Percentiles rank a stretch among this genome's conserved stretches.
phyloP scores from a whole-genome alignment of 1,140 invertebrate genomes.

The Melanaphis sacchari region DNA sequence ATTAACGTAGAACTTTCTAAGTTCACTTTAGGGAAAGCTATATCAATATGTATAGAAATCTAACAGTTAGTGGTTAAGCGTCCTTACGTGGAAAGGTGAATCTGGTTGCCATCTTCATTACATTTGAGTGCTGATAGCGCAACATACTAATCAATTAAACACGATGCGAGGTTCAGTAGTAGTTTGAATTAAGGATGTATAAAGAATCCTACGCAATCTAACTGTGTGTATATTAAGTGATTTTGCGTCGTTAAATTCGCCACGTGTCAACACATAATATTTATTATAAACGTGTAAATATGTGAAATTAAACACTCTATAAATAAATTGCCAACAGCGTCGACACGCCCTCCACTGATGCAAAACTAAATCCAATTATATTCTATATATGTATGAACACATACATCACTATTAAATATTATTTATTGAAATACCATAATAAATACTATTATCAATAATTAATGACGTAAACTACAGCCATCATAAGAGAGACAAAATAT shows the following conservation, averaged over 20 bases:
- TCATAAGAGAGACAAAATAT: not conserved
- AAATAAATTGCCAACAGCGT: not conserved
- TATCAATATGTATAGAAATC: not conserved
- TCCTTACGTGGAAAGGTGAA: not conserved
- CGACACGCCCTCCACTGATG: not conserved
- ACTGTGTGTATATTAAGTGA: not conserved
- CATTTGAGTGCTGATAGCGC: not conserved
- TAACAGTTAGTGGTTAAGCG: not conserved
- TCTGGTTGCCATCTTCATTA: not conserved
- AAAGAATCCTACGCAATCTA: not conserved
- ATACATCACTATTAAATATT: not conserved
- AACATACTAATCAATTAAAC: not conserved
- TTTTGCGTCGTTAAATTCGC: not conserved
- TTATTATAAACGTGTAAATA: not conserved
- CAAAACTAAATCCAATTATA: not conserved
- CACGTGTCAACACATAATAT: not conserved
- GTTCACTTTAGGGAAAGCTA: not conserved
- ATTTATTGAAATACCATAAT: not conserved
- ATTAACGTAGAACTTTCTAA: too few relatives aligned
- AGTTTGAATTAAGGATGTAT: not conserved
- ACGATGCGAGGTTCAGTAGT: not conserved
- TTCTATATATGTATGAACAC: not conserved
- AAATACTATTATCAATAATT: not conserved
- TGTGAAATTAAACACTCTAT: not conserved
- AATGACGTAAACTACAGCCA: not conserved